Evolutionary conservation across 2,888 invertebrate species (phyloP).

Genomic region (Eilema sororculum): DNA sequence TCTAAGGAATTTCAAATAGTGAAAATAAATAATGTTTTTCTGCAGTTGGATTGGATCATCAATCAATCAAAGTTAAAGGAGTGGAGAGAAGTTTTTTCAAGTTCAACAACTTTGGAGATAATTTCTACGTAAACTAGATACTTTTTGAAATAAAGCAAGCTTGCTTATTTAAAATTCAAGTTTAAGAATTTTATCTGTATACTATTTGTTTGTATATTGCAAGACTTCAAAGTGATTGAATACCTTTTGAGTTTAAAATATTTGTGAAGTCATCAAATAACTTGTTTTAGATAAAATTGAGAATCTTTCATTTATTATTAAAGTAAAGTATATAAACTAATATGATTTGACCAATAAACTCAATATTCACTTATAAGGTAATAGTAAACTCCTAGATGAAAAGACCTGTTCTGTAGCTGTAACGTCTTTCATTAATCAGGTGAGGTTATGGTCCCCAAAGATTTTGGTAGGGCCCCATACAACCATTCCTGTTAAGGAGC

Average conservation of each 20-base stretch:
- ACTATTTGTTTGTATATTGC: slow-evolving; percentile 27
- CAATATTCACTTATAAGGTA: neutral
- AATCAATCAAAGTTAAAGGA: slow-evolving; percentile 41
- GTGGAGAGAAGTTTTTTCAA: slow-evolving; percentile 30
- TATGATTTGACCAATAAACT: neutral
- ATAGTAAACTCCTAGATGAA: too few relatives aligned
- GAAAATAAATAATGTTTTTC: slow-evolving; percentile 26
- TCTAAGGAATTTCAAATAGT: slow-evolving; percentile 24
- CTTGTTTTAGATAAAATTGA: slow-evolving; percentile 2
- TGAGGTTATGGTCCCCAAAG: too few relatives aligned
- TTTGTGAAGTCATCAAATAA: slow-evolving; percentile 23
- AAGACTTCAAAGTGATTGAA: slow-evolving; percentile 42
- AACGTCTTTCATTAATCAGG: too few relatives aligned
- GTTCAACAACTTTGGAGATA: slow-evolving; percentile 40
- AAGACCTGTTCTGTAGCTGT: too few relatives aligned
- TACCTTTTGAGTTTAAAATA: slow-evolving; percentile 19
- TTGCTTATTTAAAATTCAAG: slow-evolving; percentile 32
- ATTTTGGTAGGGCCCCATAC: too few relatives aligned
- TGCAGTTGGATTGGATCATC: slow-evolving; percentile 19
- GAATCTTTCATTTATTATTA: neutral
- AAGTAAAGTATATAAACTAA: neutral
- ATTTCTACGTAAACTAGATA: slow-evolving; percentile 34
- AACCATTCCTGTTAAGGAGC: too few relatives aligned
- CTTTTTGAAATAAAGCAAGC: slow-evolving; percentile 25
- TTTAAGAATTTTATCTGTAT: slow-evolving; percentile 22